These are phyloP conservation scores for Hippocampus comes DNA, from an alignment of 2,113 vertebrate genomes.

Conservation along the genomic window DNA sequence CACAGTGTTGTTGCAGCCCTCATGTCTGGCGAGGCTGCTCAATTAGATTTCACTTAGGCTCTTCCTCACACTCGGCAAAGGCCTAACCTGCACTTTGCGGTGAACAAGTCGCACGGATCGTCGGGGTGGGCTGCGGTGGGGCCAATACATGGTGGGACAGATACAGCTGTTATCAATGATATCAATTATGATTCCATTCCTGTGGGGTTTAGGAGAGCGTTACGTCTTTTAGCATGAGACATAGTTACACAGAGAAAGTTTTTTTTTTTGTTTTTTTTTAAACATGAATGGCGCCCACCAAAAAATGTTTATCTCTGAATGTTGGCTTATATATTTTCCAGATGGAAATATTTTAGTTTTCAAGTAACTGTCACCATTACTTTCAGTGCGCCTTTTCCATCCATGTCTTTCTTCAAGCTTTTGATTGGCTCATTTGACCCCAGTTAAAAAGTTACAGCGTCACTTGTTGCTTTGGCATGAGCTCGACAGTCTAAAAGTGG, in stretches of 20 bases:
- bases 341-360: background rate
- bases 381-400: background rate
- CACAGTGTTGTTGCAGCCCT: slow-evolving; percentile 71
- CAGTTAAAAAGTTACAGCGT: background rate
- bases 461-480: background rate
- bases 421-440: background rate
- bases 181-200: background rate
- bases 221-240: background rate
- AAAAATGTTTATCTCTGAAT: no score
- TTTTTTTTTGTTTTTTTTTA: no score
- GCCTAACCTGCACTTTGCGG: no score
- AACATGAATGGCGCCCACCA: no score
- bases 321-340: background rate
- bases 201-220: background rate
- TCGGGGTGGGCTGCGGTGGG: background rate
- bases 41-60: slow-evolving; percentile 76
- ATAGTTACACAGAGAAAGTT: background rate
- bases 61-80: slow-evolving; percentile 54
- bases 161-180: slow-evolving; percentile 10
- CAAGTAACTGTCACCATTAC: background rate
- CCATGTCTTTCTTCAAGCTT: background rate
- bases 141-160: background rate
- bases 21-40: slow-evolving; percentile 70
- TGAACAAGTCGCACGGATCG: background rate
- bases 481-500: background rate